Evolutionary conservation across 2,888 invertebrate species (phyloP), one percentile per base, ranked within the genome.

Genomic region (Cantharis nigra): DNA sequence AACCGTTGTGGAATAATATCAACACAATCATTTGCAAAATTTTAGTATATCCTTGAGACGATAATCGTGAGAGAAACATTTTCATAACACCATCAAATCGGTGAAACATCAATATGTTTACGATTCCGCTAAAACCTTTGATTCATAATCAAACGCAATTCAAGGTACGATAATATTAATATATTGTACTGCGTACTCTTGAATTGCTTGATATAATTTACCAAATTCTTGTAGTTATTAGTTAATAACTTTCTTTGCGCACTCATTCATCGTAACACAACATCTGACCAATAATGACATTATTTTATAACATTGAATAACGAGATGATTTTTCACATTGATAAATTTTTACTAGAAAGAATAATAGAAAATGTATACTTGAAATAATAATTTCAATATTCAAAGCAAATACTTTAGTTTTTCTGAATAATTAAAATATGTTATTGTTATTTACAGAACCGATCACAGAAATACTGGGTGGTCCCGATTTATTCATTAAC

Each of bases 401-500:
- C 20, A 20, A 20, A 20, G 20, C 20, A 20, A 16, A 16, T 16
- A 16, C 16, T 16, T 16, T n/a, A n/a, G n/a, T n/a, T 5, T 5
- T n/a, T n/a, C 4, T n/a, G n/a, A 5, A 49, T 49, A 49, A 49
- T n/a, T 33, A 33, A 33, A 49, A 30, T 3, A 7, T 49, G 7
- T 5, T n/a, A n/a, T 49, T 49, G n/a, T 49, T 49, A 7, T n/a
- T 49, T 49, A 7, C 90, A 96, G 96, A 96, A 87, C 95, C 96
- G 74, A 92, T 95, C 84, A 96, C 96, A 69, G 94, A 94, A 89
- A 93, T 96, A 84, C 89, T 94, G 83, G 96, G 96, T 62, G 95
- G 94, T 67, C 93, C 94, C 30, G 96, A 96, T 87, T 89, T 96
- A 83, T 95, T 93, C 89, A 95, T 96, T 88, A 95, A 96, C 89